phyloP scores from a whole-genome alignment of 53 echinoderm and acorn worm genomes.

The Holothuria scabra region DNA sequence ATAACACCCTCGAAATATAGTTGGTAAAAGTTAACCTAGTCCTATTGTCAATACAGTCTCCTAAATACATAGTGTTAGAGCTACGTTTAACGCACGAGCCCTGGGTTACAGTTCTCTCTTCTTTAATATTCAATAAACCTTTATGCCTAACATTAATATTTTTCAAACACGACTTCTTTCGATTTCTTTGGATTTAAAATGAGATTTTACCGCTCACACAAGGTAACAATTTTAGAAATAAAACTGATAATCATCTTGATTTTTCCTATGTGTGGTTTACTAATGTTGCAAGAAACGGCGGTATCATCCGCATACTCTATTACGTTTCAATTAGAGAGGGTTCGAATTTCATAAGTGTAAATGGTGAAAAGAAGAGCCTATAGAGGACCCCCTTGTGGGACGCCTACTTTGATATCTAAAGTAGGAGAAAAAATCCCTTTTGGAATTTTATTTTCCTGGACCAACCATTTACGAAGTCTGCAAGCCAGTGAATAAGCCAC shows the following conservation, averaged over 20 bases:
- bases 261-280: slow-evolving; percentile 3
- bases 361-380: slow-evolving; percentile 8
- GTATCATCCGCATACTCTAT: background rate
- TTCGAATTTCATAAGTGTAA: slow-evolving; percentile 3
- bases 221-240: background rate
- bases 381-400: slow-evolving; percentile 10
- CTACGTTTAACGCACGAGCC: background rate
- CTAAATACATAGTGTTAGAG: background rate
- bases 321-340: background rate
- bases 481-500: too few species aligned
- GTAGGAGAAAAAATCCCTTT: too few species aligned
- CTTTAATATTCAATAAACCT: too few species aligned
- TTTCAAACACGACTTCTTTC: too few species aligned
- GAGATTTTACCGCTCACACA: background rate
- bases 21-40: slow-evolving; percentile 4
- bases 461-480: too few species aligned
- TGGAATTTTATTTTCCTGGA: too few species aligned
- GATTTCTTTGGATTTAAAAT: slow-evolving; percentile 1
- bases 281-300: slow-evolving; percentile 26
- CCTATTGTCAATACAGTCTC: slow-evolving; percentile 2
- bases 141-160: too few species aligned
- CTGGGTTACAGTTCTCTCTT: too few species aligned
- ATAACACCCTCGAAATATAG: background rate
- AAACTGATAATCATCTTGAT: slow-evolving; percentile 15
- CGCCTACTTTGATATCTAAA: background rate